Evolutionary conservation across 2,797 vertebrate genomes (phyloP), one percentile per base, ranked within the genome.

Genomic region (Sebastes steindachneri): DNA sequence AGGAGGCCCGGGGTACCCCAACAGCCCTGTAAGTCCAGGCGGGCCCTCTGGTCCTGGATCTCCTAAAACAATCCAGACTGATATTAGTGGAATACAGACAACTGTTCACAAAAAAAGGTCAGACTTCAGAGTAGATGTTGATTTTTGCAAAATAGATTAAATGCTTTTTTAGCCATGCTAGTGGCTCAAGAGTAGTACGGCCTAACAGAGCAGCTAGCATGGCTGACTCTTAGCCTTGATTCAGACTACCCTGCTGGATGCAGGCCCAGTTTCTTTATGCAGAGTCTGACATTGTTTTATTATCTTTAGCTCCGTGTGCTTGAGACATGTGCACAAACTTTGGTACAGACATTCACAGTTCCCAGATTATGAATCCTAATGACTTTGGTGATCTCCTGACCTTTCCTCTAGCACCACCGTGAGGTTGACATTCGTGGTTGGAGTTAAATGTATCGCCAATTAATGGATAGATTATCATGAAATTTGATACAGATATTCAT

Each of bases 1-100:
- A 1, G 97, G 96, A 65, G 95, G 94, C 23, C 98, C 98, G 0
- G 97, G 96, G 45, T 95, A 91, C 15, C 98, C 98, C 12, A 93
- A 82, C 63, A 93, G 86, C 21, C 98, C 98, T 15, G 92, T 90
- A 68, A 92, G 92, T 83, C 98, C 98, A 12, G 95, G 89, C 77
- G 95, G 96, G 58, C 98, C 98, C 79, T 97, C 95, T 23, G 96
- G 96, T 93, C 98, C 98, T 60, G 95, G 95, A 65, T 96, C 94
- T 51, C 98, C 98, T 98, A 89, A 66, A 95, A 73, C 7, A 86
- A 73, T 93, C 51, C 8, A 66, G 33, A 80, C 26, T 51, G 15
- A 54, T 73, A 57, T 83, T 64, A 73, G 17, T n/a, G 17, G 51
- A 59, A 2, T 19, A 31, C 19, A 76, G 31, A 69, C 12, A 71